A percentile compares a stretch with the other conserved stretches of the same genome.
These are phyloP conservation scores for Enteromius treurensis DNA, from an alignment of 2,797 vertebrate species.

Conservation along the genomic window DNA sequence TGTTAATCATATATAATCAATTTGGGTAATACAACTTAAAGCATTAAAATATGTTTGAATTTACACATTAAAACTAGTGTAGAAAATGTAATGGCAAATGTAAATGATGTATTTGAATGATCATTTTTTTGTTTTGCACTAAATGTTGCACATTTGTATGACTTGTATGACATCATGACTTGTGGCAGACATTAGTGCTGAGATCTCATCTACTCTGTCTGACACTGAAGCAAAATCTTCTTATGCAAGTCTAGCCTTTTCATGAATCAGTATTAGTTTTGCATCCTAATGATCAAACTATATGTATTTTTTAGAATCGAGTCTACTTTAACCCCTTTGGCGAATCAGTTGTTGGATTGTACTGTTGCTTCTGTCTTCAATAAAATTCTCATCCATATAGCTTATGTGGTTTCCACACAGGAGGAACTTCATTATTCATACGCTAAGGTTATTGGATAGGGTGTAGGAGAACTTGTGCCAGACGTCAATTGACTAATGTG, in stretches of 20 bases:
- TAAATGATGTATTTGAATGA: too few species aligned
- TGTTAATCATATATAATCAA: too few species aligned
- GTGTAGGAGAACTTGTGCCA: conserved; percentile 15
- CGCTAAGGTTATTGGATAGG: conserved; percentile 42
- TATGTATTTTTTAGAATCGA: background rate
- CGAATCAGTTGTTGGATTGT: conserved; percentile 16
- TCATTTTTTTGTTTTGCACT: too few species aligned
- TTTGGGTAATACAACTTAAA: too few species aligned
- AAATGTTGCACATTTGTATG: too few species aligned
- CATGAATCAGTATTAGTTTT: background rate
- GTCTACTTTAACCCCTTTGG: background rate
- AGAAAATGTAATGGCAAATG: too few species aligned
- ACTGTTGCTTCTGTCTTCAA: conserved; percentile 47
- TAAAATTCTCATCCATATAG: conserved; percentile 39
- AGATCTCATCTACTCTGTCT: background rate
- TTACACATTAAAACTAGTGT: too few species aligned
- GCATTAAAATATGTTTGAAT: too few species aligned
- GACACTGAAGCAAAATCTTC: background rate
- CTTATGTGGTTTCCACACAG: conserved; percentile 13
- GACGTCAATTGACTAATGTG: conserved; percentile 51
- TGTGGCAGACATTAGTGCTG: background rate
- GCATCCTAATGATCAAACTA: background rate
- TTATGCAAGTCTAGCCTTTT: background rate
- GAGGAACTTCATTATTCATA: conserved; percentile 36
- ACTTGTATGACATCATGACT: background rate